phyloP scores from a whole-genome alignment of 2,888 invertebrate species.

The Trichacis sp. region DNA sequence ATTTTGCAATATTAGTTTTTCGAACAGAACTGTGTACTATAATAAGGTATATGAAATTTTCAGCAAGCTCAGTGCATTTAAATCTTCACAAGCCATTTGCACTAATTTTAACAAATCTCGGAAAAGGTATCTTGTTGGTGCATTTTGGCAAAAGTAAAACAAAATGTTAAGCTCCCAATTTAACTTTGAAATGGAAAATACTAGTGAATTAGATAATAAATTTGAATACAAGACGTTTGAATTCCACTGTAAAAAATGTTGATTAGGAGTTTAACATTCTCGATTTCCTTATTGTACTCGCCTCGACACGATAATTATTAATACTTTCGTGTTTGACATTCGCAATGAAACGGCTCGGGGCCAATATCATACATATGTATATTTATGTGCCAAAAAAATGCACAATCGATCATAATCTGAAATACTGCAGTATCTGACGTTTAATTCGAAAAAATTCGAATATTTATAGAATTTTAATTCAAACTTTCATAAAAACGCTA shows the following conservation, averaged over 20 bases:
- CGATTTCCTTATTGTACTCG: not conserved
- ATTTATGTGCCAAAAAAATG: constrained; percentile 23
- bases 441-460: too few relatives aligned
- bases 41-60: not conserved
- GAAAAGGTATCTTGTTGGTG: not conserved
- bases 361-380: constrained; percentile 34
- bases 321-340: constrained; percentile 42
- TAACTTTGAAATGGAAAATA: too few relatives aligned
- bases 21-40: not conserved
- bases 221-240: too few relatives aligned
- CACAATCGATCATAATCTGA: too few relatives aligned
- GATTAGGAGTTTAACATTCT: not conserved
- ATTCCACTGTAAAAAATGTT: not conserved
- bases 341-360: constrained; percentile 34
- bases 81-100: not conserved
- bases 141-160: not conserved
- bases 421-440: too few relatives aligned
- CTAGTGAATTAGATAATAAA: not conserved
- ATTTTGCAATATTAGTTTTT: not conserved
- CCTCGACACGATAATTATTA: constrained; percentile 11
- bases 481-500: too few relatives aligned
- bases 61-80: not conserved
- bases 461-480: too few relatives aligned
- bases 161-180: not conserved
- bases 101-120: not conserved